Evolutionary conservation across 1,140 invertebrate genomes (phyloP).

Genomic region (Drosophila micromelanica): DNA sequence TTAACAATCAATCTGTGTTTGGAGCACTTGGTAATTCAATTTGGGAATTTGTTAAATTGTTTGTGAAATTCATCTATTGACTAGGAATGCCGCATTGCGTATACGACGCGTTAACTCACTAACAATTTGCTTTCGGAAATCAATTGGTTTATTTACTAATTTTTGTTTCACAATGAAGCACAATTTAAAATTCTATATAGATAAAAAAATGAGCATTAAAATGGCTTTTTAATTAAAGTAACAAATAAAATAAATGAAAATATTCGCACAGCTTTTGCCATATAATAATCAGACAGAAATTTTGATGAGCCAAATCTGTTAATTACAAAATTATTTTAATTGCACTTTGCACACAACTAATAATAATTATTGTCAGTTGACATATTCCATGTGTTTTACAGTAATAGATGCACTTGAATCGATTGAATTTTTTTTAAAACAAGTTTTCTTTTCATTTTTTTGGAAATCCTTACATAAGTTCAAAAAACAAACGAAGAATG

Average conservation of each 20-base stretch:
- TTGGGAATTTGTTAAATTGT: too few species aligned
- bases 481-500: conserved; percentile 4
- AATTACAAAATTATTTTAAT: conserved; percentile 51
- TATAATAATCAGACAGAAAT: too few species aligned
- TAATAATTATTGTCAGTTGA: conserved; percentile 19
- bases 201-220: not conserved
- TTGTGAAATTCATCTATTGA: too few species aligned
- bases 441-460: not conserved
- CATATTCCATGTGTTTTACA: not conserved
- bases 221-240: not conserved
- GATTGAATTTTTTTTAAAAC: too few species aligned
- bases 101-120: conserved; percentile 29
- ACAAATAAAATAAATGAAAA: conserved; percentile 23
- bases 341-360: conserved; percentile 34
- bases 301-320: conserved; percentile 18
- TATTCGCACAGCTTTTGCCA: conserved; percentile 9
- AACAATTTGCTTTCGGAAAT: conserved; percentile 1
- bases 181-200: not conserved
- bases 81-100: conserved; percentile 3
- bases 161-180: not conserved
- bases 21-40: too few species aligned
- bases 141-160: not conserved
- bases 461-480: conserved; percentile 33
- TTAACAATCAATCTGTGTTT: not conserved
- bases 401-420: too few species aligned